Base-by-base conservation (phyloP, 2,888 invertebrate species). In the Lymantria dispar region DNA sequence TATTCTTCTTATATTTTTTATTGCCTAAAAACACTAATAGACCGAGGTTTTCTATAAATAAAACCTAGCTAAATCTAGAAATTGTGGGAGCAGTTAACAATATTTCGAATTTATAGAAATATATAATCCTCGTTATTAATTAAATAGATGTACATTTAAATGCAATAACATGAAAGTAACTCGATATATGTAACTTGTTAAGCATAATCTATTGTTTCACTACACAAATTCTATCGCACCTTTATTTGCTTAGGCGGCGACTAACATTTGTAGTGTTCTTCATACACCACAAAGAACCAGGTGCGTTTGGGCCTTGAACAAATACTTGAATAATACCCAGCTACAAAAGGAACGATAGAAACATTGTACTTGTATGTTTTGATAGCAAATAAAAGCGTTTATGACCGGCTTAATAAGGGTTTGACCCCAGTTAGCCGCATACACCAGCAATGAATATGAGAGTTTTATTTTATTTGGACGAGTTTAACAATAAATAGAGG, bases 271-370 rank as follows among this genome's bases (percentile, higher is more conserved):
- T 58, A 62, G 58, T 54, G 65, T 72, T 60, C 59, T 69, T 68
- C 70, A 64, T 65, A 66, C 62, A 60, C 58, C 60, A 64, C 62
- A 59, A 72, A 74, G 74, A 69, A 68, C 62, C 75, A 76, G 77
- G 76, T 78, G 75, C 49, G 68, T 54, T 65, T 51, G 60, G 55
- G 56, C 53, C 65, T 72, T 73, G 66, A 56, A 66, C 71, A 78
- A 78, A 76, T 68, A 77, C 73, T 75, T 67, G 44, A 60, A 62
- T 56, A 64, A 63, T 69, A 70, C 69, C 60, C 50, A 58, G 60
- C 50, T 44, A 61, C 62, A 61, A 65, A 64, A 60, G 65, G 66
- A 59, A 60, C 52, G 43, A 66, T 56, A 58, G 60, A 65, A 62
- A 45, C 45, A 42, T 61, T 51, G 45, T 49, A 51, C 52, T 14